Base-by-base conservation (phyloP, 2,888 invertebrate species). In the Prenolepis imparis region DNA sequence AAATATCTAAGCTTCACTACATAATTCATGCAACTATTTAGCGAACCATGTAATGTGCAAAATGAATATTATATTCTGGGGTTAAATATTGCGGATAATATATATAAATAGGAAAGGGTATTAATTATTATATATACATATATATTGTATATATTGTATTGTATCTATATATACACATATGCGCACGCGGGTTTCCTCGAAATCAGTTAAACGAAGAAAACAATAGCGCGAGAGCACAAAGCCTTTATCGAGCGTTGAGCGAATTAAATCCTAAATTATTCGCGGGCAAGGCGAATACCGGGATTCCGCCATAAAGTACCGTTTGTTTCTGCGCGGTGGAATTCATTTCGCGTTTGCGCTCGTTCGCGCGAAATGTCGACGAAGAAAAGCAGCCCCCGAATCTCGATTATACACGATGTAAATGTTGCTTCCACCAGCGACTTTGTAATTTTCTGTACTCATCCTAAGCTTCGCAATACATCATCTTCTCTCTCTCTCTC, bases 241-340 rank as follows among this genome's bases (percentile, higher is more conserved):
- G 78, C 78, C 68, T 80, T 80, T 80, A 80, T 80, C 70, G 70
- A 70, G 59, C 59, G 59, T 68, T 68, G 68, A 78, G 70, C 68
- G 70, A 80, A 80, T 80, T 80, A 80, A 78, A 78, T 78, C 68
- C 68, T 59, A 78, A 80, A 80, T 80, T 80, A 80, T 80, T 80
- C 78, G 78, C 59, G 78, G 70, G 78, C 59, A 80, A 80, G 78
- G 78, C 59, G 70, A 80, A 70, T 80, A 78, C 59, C 70, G 44
- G 59, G 78, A 77, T 80, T 80, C 70, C 78, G 32, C 36, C 36
- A 70, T 80, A 80, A 80, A 80, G 78, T 55, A 21, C 36, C 44
- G 78, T 80, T 80, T 80, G 78, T 80, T 80, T 68, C 78, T n/a
- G 32, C 41, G 24, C 44, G 36, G 32, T 59, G 78, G 78, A 75